phyloP scores from a whole-genome alignment of 2,888 invertebrate species.

The Azorinus chamasolen region DNA sequence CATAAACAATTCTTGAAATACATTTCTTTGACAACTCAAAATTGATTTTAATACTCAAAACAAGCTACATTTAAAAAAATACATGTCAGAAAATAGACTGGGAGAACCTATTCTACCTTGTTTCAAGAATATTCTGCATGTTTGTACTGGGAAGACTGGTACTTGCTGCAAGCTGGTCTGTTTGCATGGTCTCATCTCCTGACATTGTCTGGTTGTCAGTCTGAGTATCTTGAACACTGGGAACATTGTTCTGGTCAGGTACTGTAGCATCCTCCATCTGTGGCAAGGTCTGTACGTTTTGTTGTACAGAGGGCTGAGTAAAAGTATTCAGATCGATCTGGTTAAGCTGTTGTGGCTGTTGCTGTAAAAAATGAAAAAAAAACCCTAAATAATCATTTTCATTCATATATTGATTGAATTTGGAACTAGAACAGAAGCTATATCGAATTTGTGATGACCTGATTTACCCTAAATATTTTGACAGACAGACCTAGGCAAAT shows the following conservation, averaged over 20 bases:
- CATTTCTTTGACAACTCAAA: too few relatives aligned
- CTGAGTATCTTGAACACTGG: conserved; percentile 9
- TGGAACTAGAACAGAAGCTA: too few relatives aligned
- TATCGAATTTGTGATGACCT: too few relatives aligned
- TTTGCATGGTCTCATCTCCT: not conserved
- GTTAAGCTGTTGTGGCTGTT: conserved; percentile 27
- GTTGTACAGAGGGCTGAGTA: conserved; percentile 22
- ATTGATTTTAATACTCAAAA: too few relatives aligned
- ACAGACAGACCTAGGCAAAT: too few relatives aligned
- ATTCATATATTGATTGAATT: too few relatives aligned
- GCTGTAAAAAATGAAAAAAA: too few relatives aligned
- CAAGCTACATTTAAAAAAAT: too few relatives aligned
- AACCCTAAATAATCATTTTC: too few relatives aligned
- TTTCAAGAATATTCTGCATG: conserved; percentile 78
- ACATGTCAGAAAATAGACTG: too few relatives aligned
- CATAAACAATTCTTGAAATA: too few relatives aligned
- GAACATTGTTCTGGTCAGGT: not conserved
- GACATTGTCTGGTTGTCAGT: conserved; percentile 3
- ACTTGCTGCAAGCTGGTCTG: conserved; percentile 7
- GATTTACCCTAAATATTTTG: too few relatives aligned
- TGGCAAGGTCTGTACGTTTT: not conserved
- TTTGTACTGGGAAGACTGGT: conserved; percentile 66
- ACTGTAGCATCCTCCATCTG: not conserved
- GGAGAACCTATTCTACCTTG: conserved; percentile 70
- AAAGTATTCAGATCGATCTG: conserved; percentile 45